Evolutionary conservation across 2,888 invertebrate genomes (phyloP).

Genomic region (Busseola fusca): DNA sequence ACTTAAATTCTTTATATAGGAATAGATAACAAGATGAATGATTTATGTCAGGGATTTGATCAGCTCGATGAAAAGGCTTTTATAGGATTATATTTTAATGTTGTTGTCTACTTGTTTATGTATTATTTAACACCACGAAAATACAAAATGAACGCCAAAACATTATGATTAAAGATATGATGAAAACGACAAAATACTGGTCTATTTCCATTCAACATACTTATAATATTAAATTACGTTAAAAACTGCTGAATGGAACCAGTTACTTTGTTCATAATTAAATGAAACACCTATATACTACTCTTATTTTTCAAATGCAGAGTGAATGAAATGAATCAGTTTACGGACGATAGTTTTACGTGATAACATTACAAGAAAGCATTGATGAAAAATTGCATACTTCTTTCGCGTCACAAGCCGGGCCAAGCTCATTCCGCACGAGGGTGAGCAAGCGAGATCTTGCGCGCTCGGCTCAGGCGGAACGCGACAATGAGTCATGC

Average conservation of each 20-base stretch:
- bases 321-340: too few species aligned
- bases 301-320: too few species aligned
- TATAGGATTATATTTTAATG: not conserved
- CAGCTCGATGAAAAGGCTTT: not conserved
- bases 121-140: not conserved
- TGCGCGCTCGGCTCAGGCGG: too few species aligned
- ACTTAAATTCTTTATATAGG: not conserved
- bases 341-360: too few species aligned
- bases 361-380: too few species aligned
- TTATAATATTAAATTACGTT: conserved; percentile 3
- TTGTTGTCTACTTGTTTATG: not conserved
- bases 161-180: not conserved
- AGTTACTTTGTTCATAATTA: not conserved
- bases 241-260: not conserved
- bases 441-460: too few species aligned
- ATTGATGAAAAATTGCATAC: too few species aligned
- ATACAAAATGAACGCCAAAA: not conserved
- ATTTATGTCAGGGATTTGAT: not conserved
- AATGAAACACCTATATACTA: not conserved
- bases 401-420: too few species aligned
- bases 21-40: not conserved
- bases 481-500: too few species aligned
- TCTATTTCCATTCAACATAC: not conserved
- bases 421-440: too few species aligned
- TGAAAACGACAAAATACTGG: not conserved